A percentile compares a stretch with the other conserved stretches of the same genome.
phyloP scores from a whole-genome alignment of 2,113 vertebrate species.

The human region GRCh38 chr2:10622001-10622500 shows the following conservation, averaged over 20 bases:
- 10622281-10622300: neutral
- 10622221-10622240: neutral
- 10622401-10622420: neutral
- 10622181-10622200: neutral
- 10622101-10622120: neutral
- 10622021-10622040: neutral
- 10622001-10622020: neutral
- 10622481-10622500: neutral
- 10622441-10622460: neutral
- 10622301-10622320: too few species aligned
- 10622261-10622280: neutral
- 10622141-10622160: neutral
- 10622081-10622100: neutral
- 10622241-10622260: neutral
- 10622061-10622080: neutral
- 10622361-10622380: neutral
- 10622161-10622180: neutral
- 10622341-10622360: rapidly evolving
- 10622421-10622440: neutral
- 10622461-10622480: neutral
- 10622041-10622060: neutral
- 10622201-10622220: rapidly evolving
- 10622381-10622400: neutral
- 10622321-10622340: rapidly evolving
- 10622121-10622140: neutral